Evolutionary conservation across 2,888 invertebrate species (phyloP).

Genomic region (Stomorhina lunata): DNA sequence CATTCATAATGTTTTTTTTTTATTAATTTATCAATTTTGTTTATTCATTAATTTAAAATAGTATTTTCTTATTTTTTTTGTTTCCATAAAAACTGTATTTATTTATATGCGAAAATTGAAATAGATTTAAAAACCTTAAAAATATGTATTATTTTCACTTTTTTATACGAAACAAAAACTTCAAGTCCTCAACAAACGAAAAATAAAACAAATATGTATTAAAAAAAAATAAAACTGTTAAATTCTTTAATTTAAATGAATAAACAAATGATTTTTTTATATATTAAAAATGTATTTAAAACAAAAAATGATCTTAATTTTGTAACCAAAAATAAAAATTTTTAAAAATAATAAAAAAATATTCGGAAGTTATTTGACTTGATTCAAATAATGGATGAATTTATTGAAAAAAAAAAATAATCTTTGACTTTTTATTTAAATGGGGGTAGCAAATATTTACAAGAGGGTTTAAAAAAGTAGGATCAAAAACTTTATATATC

Average conservation of each 20-base stretch:
- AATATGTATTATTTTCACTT: constrained; percentile 46
- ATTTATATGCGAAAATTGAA: constrained; percentile 14
- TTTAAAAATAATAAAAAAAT: constrained; percentile 30
- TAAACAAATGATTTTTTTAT: constrained; percentile 22
- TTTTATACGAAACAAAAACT: constrained; percentile 46
- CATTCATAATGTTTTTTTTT: constrained; percentile 39
- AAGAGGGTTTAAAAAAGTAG: too few species aligned
- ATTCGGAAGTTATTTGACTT: constrained; percentile 44
- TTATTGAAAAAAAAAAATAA: constrained; percentile 39
- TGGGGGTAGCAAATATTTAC: neutral
- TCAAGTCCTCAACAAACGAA: constrained; percentile 49
- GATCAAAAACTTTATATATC: too few species aligned
- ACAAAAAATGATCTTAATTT: constrained; percentile 59
- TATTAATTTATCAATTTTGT: neutral
- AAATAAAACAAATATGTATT: constrained; percentile 48
- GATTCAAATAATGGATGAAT: constrained; percentile 48
- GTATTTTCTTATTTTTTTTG: too few species aligned
- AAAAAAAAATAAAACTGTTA: constrained; percentile 22
- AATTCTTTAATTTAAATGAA: constrained; percentile 28
- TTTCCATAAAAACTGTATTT: constrained; percentile 44
- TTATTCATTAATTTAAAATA: constrained; percentile 13
- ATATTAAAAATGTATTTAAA: constrained; percentile 26
- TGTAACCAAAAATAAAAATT: constrained; percentile 52
- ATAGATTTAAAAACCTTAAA: constrained; percentile 9
- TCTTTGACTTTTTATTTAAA: neutral